Percentiles rank a stretch among this genome's conserved stretches.
These are phyloP conservation scores for Trichonephila clavipes DNA, from an alignment of 1,140 invertebrate genomes.

Conservation along the genomic window DNA sequence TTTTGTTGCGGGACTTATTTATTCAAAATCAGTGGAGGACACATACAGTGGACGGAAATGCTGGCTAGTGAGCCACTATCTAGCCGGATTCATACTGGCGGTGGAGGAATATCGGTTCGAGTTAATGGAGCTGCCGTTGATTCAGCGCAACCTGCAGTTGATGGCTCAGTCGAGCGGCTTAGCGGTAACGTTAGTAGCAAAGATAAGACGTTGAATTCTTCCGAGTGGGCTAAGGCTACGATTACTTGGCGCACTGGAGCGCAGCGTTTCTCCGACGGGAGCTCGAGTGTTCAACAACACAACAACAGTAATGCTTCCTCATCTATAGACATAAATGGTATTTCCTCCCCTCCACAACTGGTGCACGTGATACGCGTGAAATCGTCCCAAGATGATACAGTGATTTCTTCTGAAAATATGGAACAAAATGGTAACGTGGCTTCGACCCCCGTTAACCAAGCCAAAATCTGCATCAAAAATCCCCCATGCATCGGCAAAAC, in stretches of 20 bases:
- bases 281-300: background rate
- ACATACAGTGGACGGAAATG: conserved; percentile 34
- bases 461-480: conserved; percentile 32
- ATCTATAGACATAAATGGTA: conserved; percentile 42
- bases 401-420: background rate
- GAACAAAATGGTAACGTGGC: conserved; percentile 3
- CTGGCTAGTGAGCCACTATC: conserved; percentile 73
- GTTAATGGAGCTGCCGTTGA: conserved; percentile 67
- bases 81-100: conserved; percentile 62
- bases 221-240: conserved; percentile 66
- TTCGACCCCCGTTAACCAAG: background rate
- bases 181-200: conserved; percentile 60
- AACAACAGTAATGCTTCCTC: conserved; percentile 53
- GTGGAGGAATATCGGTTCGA: conserved; percentile 71
- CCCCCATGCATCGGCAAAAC: background rate
- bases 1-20: conserved; percentile 1
- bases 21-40: background rate
- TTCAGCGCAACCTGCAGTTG: background rate
- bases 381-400: background rate
- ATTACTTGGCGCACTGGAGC: conserved; percentile 74
- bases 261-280: conserved; percentile 41
- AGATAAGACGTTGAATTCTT: conserved; percentile 47
- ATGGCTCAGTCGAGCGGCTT: conserved; percentile 48
- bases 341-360: conserved; percentile 16
- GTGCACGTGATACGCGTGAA: conserved; percentile 68